Base-by-base conservation (phyloP, 2,888 invertebrate genomes). In the Antheraea yamamai region DNA sequence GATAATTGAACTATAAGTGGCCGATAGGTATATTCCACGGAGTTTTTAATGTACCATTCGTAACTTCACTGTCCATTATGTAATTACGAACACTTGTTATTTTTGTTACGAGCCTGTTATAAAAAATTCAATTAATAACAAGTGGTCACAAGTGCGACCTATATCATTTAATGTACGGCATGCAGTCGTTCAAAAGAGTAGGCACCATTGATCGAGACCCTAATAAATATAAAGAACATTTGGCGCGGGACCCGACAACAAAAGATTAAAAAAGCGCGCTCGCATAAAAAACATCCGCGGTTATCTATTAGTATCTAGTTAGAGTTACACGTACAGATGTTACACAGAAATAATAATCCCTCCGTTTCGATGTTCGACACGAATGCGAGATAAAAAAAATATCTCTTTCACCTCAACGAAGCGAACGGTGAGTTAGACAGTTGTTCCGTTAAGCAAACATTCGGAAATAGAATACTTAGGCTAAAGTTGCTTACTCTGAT, bases 251-350 rank as follows among this genome's bases (percentile, higher is more conserved):
- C 84, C 83, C 85, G 84, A 89, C 85, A 70, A 94, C 92, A 94
- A 94, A 89, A 92, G 92, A 90, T 89, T 89, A 91, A 93, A 93
- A 85, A 92, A 87, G 47, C 87, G 87, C 87, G 84, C 83, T 83
- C 86, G 84, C 89, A 94, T 94, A 94, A 94, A 95, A 94, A 94
- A 84, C 94, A 94, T 90, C 93, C 91, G 94, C 88, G 92, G 93
- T 93, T 93, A 93, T 93, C 94, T 94, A 94, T 94, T 93, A 92
- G 93, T 94, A 93, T 95, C 95, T 93, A 93, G 93, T 94, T 94
- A 91, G 91, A 89, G 89, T 90, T 91, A 89, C 89, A 86, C 82
- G 88, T 92, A 92, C 94, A 94, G 93, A 94, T 94, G 94, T 92
- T 92, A 91, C 89, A 84, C 89, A 84, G 84, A 89, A 90, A 91